Base-by-base conservation (phyloP, 2,797 vertebrate genomes). In the Nyctibius grandis region DNA sequence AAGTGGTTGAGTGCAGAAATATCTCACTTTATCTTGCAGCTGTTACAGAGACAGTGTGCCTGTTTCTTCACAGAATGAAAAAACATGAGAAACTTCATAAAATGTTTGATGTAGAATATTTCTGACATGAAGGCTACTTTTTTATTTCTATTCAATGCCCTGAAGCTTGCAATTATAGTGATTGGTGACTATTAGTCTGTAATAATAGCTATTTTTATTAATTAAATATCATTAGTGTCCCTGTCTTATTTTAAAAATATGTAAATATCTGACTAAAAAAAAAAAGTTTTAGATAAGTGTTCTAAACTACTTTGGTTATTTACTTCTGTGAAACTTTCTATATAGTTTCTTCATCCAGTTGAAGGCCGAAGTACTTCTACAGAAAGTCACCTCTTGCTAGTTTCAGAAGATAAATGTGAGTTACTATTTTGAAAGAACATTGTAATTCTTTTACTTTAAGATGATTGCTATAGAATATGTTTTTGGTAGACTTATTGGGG, bases 361-460 rank as follows among this genome's bases (percentile, higher is more conserved):
- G 87, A 96, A 93, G 97, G 97, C 91, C 97, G 88, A 95, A 98
- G 53, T 88, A 88, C 96, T 74, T 97, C 97, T 68, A 96, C 98
- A 93, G 98, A 99, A 96, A 99, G 98, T 97, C 98, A 96, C 95
- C 98, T 99, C 87, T 97, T 99, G 97, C 96, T 99, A 89, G 95
- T 99, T 92, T 98, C 99, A 60, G 99, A 99, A 96, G 99, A 99
- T 77, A 99, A 99, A 98, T 99, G 99, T 99, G 57, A 95, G 95
- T 96, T 89, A 40, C 89, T 91, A 48, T 84, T 95, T 95, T 87
- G 40, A 64, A 80, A 75, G 9, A 89, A 64, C 17, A 11, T 60
- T 56, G 20, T 42, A 3, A 29, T 82, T 89, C 28, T 93, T 95
- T 61, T 72, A 31, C 42, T 88, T 75, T 15, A 54, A 56, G 36